A percentile compares a stretch with the other conserved stretches of the same genome.
phyloP scores from a whole-genome alignment of 64 coral and sea anemone species.

The Montipora cactus region DNA sequence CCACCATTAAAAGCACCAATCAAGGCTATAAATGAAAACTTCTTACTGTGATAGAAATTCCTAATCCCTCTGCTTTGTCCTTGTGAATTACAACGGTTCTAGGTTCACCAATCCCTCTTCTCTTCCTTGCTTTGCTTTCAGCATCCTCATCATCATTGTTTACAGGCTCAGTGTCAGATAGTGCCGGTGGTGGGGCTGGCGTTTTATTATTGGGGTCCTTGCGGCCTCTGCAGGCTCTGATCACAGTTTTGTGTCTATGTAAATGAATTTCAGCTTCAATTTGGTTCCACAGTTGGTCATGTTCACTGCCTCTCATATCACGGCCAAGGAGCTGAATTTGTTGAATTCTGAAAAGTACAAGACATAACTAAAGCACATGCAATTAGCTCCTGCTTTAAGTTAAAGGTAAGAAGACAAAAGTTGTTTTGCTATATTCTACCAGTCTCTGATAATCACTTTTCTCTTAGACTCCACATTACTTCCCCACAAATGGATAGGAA shows the following conservation, averaged over 20 bases:
- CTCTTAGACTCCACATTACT: too few relatives aligned
- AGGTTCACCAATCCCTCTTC: conserved; percentile 96
- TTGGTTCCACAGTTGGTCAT: conserved; percentile 97
- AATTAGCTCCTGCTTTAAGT: too few relatives aligned
- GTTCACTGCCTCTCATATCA: conserved; percentile 93
- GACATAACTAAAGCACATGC: too few relatives aligned
- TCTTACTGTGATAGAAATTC: conserved; percentile 97
- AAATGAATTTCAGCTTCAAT: conserved; percentile 99
- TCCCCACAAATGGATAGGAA: too few relatives aligned
- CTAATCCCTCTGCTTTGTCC: conserved; percentile 91
- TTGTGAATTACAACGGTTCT: conserved; percentile 89
- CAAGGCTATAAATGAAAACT: too few relatives aligned
- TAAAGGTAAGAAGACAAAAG: too few relatives aligned
- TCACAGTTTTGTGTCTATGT: conserved; percentile 98
- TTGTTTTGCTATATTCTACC: too few relatives aligned
- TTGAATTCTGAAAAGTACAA: conserved; percentile 82
- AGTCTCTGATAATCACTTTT: too few relatives aligned
- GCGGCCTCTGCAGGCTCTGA: conserved; percentile 95
- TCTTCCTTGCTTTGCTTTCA: conserved; percentile 77
- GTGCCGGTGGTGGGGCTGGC: conserved; percentile 80
- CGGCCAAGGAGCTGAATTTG: conserved; percentile 98
- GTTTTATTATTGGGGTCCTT: conserved; percentile 93
- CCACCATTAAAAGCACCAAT: too few relatives aligned
- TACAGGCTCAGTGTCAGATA: conserved; percentile 55
- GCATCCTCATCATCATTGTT: conserved; percentile 74